Conservation (phyloP, 2,113 vertebrate species). For the Calidris pugnax region DNA sequence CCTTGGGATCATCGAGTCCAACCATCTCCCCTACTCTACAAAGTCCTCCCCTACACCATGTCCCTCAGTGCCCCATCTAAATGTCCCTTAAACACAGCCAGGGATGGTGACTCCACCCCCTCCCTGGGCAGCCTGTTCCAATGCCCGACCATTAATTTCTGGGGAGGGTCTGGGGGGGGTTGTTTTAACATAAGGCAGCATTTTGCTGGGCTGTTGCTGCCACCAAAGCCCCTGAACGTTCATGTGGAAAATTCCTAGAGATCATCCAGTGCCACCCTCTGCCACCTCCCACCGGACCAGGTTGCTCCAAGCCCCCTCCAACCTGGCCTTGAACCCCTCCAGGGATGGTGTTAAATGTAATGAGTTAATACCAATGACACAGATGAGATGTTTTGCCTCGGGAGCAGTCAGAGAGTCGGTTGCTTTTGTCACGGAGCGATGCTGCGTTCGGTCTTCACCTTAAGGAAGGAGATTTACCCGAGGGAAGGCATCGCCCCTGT, state of each 20-base stretch:
- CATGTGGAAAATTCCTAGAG: neutral
- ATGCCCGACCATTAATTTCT: conserved; percentile 3
- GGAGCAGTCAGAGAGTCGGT: neutral
- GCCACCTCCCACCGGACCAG: no score
- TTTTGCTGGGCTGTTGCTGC: neutral
- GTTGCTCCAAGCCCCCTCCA: no score
- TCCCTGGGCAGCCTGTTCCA: no score
- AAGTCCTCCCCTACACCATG: no score
- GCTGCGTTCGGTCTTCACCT: neutral
- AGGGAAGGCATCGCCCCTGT: neutral
- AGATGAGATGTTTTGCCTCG: neutral
- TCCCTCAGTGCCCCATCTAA: no score
- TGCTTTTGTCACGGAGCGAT: neutral
- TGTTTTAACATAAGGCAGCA: neutral
- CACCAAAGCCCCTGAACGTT: neutral
- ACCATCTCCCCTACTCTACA: no score
- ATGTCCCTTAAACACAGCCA: no score
- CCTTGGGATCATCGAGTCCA: no score
- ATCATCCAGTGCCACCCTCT: no score
- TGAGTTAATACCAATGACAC: neutral
- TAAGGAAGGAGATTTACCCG: neutral
- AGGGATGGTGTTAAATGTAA: neutral
- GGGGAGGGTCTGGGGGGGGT: neutral
- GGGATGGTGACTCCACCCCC: no score
- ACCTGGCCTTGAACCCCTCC: no score